phyloP scores from a whole-genome alignment of 2,113 vertebrate species.

The Plotosus lineatus region DNA sequence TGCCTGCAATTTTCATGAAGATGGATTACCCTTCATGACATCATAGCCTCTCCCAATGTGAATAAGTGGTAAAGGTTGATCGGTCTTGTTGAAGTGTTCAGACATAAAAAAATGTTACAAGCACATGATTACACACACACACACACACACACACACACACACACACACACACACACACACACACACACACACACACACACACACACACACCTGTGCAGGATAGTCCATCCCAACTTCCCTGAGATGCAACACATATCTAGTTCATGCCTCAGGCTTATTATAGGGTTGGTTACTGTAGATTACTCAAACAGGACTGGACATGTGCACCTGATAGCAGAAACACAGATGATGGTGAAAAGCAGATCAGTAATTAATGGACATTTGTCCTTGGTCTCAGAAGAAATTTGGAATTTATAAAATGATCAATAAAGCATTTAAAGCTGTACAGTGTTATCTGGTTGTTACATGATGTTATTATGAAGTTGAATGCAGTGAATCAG shows the following conservation, averaged over 20 bases:
- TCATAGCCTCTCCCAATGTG: slow-evolving; percentile 7
- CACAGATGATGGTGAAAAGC: not conserved
- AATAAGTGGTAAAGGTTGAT: slow-evolving; percentile 23
- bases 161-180: not conserved
- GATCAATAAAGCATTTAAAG: not conserved
- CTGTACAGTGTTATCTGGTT: not conserved
- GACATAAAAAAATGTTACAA: slow-evolving; percentile 4
- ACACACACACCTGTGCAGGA: slow-evolving; percentile 8
- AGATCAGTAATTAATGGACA: not conserved
- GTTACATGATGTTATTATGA: not conserved
- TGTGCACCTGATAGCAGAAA: slow-evolving; percentile 1
- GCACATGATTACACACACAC: not conserved
- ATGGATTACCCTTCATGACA: slow-evolving; percentile 36
- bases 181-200: slow-evolving; percentile 1
- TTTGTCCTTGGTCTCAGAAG: not conserved
- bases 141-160: not conserved
- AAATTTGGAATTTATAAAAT: not conserved
- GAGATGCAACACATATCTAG: slow-evolving; percentile 18
- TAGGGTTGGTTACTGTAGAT: slow-evolving; percentile 4
- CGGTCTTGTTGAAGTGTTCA: not conserved
- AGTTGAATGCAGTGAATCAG: not conserved
- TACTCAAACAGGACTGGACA: slow-evolving; percentile 20
- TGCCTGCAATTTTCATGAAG: slow-evolving; percentile 26
- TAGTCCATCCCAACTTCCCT: slow-evolving; percentile 3
- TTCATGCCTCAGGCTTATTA: slow-evolving; percentile 36